A percentile compares a stretch with the other conserved stretches of the same genome.
Conservation (phyloP, 2,888 invertebrate genomes). For the Gandaritis pyraliata region DNA sequence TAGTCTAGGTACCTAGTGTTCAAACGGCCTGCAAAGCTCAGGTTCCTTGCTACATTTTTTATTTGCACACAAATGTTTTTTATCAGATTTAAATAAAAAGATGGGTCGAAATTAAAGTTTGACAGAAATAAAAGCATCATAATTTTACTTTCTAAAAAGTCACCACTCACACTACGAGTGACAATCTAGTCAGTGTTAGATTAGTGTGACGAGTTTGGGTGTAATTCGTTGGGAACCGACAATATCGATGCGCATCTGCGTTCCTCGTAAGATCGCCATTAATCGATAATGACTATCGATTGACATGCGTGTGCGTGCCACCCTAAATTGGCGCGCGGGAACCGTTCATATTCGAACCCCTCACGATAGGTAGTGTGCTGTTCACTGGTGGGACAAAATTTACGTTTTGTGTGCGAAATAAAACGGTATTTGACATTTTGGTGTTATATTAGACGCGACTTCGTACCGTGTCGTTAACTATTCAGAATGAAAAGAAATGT, state of each 20-base stretch:
- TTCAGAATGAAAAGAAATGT: no score
- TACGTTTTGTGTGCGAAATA: no score
- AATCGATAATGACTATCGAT: slow-evolving; percentile 27
- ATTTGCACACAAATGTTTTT: neutral
- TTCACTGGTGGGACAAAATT: slow-evolving; percentile 8
- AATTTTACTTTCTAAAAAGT: neutral
- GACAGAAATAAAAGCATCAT: neutral
- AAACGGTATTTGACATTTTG: no score
- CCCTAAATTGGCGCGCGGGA: slow-evolving; percentile 50
- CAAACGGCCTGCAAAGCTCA: neutral
- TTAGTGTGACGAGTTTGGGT: no score
- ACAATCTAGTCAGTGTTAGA: no score
- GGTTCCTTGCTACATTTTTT: neutral
- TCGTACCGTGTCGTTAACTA: no score
- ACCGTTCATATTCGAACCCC: slow-evolving; percentile 31
- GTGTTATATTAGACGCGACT: no score
- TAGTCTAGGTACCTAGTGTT: neutral
- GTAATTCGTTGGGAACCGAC: no score
- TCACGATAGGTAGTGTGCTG: slow-evolving; percentile 7
- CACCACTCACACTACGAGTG: no score
- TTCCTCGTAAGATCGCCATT: slow-evolving; percentile 4
- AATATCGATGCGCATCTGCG: neutral
- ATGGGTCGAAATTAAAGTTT: neutral
- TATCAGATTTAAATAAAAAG: neutral
- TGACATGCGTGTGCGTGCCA: slow-evolving; percentile 21